Conservation (phyloP, 2,113 vertebrate genomes). For the Calyptommatus sinebrachiatus region DNA sequence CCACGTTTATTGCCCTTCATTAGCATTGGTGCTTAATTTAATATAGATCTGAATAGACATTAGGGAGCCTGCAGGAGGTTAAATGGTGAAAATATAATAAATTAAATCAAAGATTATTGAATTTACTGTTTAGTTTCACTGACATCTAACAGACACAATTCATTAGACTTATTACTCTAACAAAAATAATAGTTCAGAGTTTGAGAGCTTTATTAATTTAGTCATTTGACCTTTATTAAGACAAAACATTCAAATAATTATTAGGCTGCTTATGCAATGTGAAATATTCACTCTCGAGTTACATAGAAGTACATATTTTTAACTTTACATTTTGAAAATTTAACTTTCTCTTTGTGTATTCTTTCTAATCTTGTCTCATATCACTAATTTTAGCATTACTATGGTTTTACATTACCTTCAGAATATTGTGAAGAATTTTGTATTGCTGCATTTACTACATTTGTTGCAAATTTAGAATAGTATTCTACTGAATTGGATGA, state of each 20-base stretch:
- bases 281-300: constrained; percentile 35
- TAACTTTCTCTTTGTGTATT: constrained; percentile 11
- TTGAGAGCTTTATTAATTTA: constrained; percentile 58
- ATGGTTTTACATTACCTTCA: no score
- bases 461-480: not conserved
- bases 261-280: constrained; percentile 22
- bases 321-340: constrained; percentile 32
- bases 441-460: not conserved
- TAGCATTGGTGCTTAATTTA: constrained; percentile 86
- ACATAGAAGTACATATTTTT: constrained; percentile 39
- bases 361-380: constrained; percentile 25
- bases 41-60: constrained; percentile 87
- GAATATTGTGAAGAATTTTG: constrained; percentile 5
- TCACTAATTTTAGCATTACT: constrained; percentile 1
- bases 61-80: constrained; percentile 85
- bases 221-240: constrained; percentile 53
- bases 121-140: constrained; percentile 81
- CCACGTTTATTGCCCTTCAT: constrained; percentile 86
- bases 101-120: constrained; percentile 83
- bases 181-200: constrained; percentile 62
- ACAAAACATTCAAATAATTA: constrained; percentile 46
- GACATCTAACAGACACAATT: constrained; percentile 78
- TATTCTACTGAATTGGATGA: not conserved
- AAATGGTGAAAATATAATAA: constrained; percentile 84
- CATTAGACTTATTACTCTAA: constrained; percentile 72